Evolutionary conservation across 2,113 vertebrate genomes (phyloP), one percentile per base, ranked within the genome.

Genomic region (Larimichthys polyactis): DNA sequence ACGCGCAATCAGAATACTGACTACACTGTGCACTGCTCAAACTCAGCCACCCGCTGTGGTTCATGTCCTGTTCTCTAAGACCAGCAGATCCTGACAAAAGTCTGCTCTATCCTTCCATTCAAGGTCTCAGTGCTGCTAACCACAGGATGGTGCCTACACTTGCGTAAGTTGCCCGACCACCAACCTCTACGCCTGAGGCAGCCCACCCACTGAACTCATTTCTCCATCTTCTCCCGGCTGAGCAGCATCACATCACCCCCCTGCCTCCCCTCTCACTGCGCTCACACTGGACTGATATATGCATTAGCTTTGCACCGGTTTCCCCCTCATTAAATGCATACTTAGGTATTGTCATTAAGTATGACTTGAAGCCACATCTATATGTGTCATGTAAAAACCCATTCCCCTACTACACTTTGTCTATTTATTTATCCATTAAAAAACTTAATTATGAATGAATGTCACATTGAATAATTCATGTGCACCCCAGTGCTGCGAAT

Each of bases 391-490:
- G 75, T 86, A 85, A 83, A 91, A 89, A 64, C 22, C 60, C 32
- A 73, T 65, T 85, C 70, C 73, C 40, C 58, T 66, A 78, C 84
- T 80, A 91, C 65, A 84, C 85, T 75, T 77, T 84, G 87, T 92
- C 90, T 94, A 93, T 95, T 94, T 94, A 92, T 92, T 93, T 94
- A 92, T 91, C 92, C 89, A 92, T 94, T 86, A 88, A 95, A 93
- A 93, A 92, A 91, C 55, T 91, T 91, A 92, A 93, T 93, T 93
- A 92, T 94, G 90, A 89, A 93, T 89, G 91, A 94, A 87, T 90
- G 87, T 84, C 91, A 86, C 83, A 77, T 72, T 94, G 93, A 95
- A 95, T 95, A 92, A 95, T 94, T 92, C 91, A 94, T 92, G 84
- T 62, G 83, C 79, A 85, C 89, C 91, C 85, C 19, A 57, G 69